phyloP scores from a whole-genome alignment of 2,113 vertebrate species.

The Phyllostomus hastatus region DNA sequence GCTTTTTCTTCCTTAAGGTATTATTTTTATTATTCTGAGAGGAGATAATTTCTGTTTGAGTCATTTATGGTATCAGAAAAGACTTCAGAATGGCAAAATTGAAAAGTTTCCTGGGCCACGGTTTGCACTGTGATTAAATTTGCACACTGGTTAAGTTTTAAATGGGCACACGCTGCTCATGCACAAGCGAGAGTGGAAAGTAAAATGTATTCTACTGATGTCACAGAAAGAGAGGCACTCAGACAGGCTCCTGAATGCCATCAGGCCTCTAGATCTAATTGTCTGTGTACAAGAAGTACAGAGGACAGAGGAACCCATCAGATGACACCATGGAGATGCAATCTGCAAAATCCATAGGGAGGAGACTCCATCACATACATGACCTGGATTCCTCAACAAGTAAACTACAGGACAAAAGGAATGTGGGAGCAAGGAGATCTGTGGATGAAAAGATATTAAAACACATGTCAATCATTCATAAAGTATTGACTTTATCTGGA shows the following conservation, averaged over 20 bases:
- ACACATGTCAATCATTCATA: neutral
- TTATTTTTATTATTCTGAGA: slow-evolving; percentile 27
- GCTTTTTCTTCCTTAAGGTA: neutral
- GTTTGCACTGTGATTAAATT: neutral
- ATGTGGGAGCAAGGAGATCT: neutral
- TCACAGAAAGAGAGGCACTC: neutral
- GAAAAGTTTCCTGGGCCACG: neutral
- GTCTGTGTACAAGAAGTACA: neutral
- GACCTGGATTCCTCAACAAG: neutral
- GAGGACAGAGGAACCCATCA: neutral
- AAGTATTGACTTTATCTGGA: neutral
- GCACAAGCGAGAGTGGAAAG: neutral
- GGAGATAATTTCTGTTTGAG: neutral
- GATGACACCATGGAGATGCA: neutral
- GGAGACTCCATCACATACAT: too few relatives aligned
- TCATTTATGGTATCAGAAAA: slow-evolving; percentile 25
- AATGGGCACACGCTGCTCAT: neutral
- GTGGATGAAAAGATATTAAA: neutral
- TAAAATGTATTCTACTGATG: neutral
- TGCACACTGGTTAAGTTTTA: neutral
- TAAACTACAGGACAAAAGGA: neutral
- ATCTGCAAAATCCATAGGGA: neutral
- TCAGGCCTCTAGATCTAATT: neutral
- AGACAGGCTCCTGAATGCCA: neutral
- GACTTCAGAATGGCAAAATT: neutral